Evolutionary conservation across 2,888 invertebrate genomes (phyloP).

Genomic region (Alcis repandata): DNA sequence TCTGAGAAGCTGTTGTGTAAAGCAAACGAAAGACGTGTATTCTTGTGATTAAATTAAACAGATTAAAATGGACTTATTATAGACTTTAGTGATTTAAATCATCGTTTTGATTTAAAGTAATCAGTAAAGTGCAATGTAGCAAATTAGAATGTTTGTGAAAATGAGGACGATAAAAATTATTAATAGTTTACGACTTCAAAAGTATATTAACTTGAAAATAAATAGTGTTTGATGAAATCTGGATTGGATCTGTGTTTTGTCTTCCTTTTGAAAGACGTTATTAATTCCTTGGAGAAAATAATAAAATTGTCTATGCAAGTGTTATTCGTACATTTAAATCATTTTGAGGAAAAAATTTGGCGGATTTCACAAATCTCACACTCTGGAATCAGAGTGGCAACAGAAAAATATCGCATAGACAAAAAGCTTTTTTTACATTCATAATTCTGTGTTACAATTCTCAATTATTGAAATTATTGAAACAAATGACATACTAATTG

Average conservation of each 20-base stretch:
- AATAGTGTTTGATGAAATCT: neutral
- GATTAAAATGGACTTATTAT: slow-evolving; percentile 4
- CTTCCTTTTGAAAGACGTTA: neutral
- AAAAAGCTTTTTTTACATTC: no score
- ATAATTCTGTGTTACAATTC: no score
- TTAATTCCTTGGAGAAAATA: neutral
- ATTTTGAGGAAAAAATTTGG: no score
- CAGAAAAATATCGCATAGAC: no score
- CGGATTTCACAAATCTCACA: no score
- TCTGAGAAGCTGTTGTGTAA: slow-evolving; percentile 30
- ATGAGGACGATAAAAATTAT: neutral
- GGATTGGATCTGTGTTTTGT: neutral
- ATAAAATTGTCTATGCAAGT: slow-evolving; percentile 2
- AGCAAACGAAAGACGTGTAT: slow-evolving; percentile 15
- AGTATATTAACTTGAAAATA: neutral
- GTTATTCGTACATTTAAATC: no score
- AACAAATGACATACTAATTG: no score
- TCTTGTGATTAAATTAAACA: slow-evolving; percentile 5
- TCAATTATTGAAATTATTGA: no score
- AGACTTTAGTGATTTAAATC: neutral
- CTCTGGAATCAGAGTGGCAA: no score
- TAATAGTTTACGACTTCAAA: slow-evolving; percentile 7
- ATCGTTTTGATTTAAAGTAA: neutral
- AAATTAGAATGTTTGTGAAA: neutral
- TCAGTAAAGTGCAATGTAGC: neutral